These are phyloP conservation scores for Cromileptes altivelis DNA, from an alignment of 2,113 vertebrate species.

Conservation along the genomic window DNA sequence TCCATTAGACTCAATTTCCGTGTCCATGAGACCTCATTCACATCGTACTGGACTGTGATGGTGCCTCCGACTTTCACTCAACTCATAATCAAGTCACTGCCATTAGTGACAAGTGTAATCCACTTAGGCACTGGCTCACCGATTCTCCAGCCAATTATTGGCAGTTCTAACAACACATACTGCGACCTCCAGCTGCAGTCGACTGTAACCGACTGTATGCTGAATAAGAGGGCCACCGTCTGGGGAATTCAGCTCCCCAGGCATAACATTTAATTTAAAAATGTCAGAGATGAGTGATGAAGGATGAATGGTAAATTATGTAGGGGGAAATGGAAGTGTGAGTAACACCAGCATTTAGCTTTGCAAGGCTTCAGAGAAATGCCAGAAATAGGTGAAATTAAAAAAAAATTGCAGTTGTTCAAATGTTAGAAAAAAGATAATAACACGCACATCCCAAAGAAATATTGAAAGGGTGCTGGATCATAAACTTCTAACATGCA, in stretches of 20 bases:
- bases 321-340: slow-evolving; percentile 35
- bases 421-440: background rate
- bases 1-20: slow-evolving; percentile 42
- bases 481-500: no score
- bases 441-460: no score
- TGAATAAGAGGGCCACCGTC: slow-evolving; percentile 50
- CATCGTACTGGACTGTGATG: slow-evolving; percentile 33
- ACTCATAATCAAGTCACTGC: slow-evolving; percentile 66
- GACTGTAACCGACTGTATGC: slow-evolving; percentile 58
- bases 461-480: no score
- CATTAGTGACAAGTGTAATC: slow-evolving; percentile 71
- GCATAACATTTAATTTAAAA: slow-evolving; percentile 77
- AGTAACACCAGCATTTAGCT: slow-evolving; percentile 55
- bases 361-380: slow-evolving; percentile 36
- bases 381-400: slow-evolving; percentile 8
- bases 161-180: slow-evolving; percentile 63
- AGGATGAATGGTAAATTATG: slow-evolving; percentile 63
- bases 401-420: background rate
- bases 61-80: slow-evolving; percentile 56
- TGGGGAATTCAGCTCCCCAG: slow-evolving; percentile 59
- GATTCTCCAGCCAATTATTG: slow-evolving; percentile 76
- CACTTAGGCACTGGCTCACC: slow-evolving; percentile 70
- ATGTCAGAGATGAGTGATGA: slow-evolving; percentile 78
- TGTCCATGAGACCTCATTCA: slow-evolving; percentile 24
- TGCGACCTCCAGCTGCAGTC: slow-evolving; percentile 44